Conservation (phyloP, 1,140 invertebrate species). For the Orchesella cincta region DNA sequence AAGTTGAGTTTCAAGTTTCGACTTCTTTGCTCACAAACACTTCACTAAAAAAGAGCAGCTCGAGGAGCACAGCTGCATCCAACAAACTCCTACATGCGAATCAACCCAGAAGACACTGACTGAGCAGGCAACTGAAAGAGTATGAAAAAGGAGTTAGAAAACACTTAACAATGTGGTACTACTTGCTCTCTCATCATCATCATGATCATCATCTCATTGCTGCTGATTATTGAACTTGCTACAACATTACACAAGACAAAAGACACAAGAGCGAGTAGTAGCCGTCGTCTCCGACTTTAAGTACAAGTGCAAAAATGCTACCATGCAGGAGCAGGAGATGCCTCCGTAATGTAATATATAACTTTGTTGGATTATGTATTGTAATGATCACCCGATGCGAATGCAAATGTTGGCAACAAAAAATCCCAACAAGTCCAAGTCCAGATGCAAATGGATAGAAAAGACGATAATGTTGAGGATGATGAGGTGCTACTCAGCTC, state of each 20-base stretch:
- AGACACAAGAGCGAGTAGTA: background rate
- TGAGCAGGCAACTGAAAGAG: background rate
- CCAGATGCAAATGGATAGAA: background rate
- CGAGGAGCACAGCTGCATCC: background rate
- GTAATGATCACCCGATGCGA: slow-evolving; percentile 8
- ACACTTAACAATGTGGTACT: slow-evolving; percentile 14
- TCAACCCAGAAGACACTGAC: too few relatives aligned
- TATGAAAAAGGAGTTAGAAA: background rate
- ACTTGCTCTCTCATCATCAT: background rate
- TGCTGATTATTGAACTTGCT: background rate
- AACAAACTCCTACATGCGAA: background rate
- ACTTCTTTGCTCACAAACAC: background rate
- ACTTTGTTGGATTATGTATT: background rate
- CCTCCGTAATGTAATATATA: background rate
- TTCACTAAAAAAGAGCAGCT: background rate
- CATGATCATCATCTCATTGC: background rate
- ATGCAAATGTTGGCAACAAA: slow-evolving; percentile 22
- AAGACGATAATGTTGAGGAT: background rate
- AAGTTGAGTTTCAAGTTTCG: slow-evolving; percentile 26
- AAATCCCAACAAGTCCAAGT: too few relatives aligned
- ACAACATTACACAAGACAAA: too few relatives aligned
- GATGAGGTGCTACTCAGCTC: slow-evolving; percentile 11
- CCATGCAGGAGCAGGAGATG: background rate
- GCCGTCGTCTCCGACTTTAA: too few relatives aligned
- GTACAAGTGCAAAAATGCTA: slow-evolving; percentile 24